A percentile compares a stretch with the other conserved stretches of the same genome.
phyloP scores from a whole-genome alignment of 1,140 invertebrate species.

The Polypedilum vanderplanki region DNA sequence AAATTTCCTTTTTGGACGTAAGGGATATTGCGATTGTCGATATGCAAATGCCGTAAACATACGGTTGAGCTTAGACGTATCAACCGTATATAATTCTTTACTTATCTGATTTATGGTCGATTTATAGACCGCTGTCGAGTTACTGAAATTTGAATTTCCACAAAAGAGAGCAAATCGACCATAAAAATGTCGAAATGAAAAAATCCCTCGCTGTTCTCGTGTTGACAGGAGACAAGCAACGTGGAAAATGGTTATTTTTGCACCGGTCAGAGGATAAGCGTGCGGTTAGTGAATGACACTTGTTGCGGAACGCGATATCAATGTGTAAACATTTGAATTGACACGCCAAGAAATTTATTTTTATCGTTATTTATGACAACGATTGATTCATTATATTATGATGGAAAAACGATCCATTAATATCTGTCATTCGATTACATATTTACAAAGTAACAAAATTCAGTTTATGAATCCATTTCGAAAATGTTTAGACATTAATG shows the following conservation, averaged over 20 bases:
- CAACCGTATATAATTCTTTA: neutral
- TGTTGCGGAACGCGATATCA: neutral
- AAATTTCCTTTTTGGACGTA: neutral
- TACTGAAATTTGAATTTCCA: neutral
- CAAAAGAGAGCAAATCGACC: neutral
- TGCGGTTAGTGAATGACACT: neutral
- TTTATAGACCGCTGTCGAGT: neutral
- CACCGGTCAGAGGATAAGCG: neutral
- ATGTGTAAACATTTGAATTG: neutral
- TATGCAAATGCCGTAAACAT: neutral
- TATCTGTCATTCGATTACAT: no score
- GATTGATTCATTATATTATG: no score
- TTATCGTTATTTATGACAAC: neutral
- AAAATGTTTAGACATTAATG: neutral
- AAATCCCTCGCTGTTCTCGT: neutral
- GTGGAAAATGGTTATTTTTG: neutral
- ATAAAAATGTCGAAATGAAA: slow-evolving; percentile 4
- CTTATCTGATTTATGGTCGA: neutral
- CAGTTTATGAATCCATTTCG: no score
- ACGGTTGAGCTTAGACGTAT: neutral
- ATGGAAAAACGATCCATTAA: no score
- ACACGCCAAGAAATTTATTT: neutral
- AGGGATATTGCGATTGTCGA: neutral
- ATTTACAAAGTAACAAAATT: no score
- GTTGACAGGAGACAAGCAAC: neutral